These are phyloP conservation scores for Lasioglossum morio DNA, from an alignment of 2,888 invertebrate species.

Conservation along the genomic window DNA sequence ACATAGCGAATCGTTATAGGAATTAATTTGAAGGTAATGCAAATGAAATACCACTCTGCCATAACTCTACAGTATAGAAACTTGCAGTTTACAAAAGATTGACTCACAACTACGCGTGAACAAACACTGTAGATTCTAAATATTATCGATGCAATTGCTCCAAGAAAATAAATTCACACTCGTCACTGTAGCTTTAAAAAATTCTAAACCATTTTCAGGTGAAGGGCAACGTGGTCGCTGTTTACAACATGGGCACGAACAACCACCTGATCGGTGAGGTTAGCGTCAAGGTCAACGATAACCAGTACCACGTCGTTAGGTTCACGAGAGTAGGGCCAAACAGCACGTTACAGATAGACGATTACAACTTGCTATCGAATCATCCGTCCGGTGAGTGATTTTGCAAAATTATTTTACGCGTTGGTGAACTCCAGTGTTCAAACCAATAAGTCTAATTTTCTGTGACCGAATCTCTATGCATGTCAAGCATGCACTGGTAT, in stretches of 20 bases:
- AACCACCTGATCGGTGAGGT: conserved; percentile 96
- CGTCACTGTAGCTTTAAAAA: not conserved
- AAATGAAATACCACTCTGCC: not conserved
- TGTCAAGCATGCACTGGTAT: no score
- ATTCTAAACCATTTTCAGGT: conserved; percentile 86
- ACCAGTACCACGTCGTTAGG: conserved; percentile 96
- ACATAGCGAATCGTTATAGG: not conserved
- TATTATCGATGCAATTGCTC: not conserved
- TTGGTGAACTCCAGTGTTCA: no score
- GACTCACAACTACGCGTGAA: not conserved
- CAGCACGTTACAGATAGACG: conserved; percentile 96
- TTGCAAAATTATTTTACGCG: not conserved
- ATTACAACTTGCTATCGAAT: conserved; percentile 93
- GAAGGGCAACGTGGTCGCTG: conserved; percentile 96
- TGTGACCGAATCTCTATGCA: not conserved
- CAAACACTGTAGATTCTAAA: not conserved
- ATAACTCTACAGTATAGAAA: not conserved
- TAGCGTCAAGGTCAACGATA: conserved; percentile 96
- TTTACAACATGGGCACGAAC: conserved; percentile 97
- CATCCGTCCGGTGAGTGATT: conserved; percentile 91
- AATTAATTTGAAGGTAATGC: not conserved
- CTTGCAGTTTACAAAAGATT: not conserved
- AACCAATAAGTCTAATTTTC: not conserved
- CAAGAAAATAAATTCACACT: not conserved
- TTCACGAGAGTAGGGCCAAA: conserved; percentile 96